Percentiles rank a stretch among this genome's conserved stretches.
Evolutionary conservation across 2,888 invertebrate species (phyloP).

Genomic region (Phrixothrix hirtus): DNA sequence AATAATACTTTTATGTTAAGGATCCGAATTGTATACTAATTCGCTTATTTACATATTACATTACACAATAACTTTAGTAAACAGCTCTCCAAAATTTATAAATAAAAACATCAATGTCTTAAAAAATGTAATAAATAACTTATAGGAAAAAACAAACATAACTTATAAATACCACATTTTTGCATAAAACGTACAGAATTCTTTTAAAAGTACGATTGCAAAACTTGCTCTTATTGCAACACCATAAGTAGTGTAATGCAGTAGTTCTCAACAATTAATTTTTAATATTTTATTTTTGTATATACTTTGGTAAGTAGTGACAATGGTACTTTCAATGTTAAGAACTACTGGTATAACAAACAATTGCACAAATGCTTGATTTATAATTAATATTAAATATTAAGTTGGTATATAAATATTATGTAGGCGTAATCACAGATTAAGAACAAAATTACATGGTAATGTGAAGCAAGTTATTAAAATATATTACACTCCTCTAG

Average conservation of each 20-base stretch:
- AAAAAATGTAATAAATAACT: slow-evolving; percentile 16
- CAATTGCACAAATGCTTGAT: slow-evolving; percentile 31
- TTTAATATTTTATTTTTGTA: too few relatives aligned
- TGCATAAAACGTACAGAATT: too few relatives aligned
- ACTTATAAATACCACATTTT: slow-evolving; percentile 1
- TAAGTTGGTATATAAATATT: slow-evolving; percentile 50
- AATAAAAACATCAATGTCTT: slow-evolving; percentile 25
- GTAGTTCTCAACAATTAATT: too few relatives aligned
- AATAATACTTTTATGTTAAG: slow-evolving; percentile 53
- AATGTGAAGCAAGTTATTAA: slow-evolving; percentile 44
- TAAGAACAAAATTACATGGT: slow-evolving; percentile 46
- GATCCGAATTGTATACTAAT: slow-evolving; percentile 42
- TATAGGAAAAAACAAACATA: slow-evolving; percentile 18
- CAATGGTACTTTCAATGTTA: too few relatives aligned
- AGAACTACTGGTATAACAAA: slow-evolving; percentile 28
- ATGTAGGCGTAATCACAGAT: slow-evolving; percentile 55
- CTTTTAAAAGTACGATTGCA: slow-evolving; percentile 7
- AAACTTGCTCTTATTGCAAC: slow-evolving; percentile 10
- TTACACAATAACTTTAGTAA: slow-evolving; percentile 49
- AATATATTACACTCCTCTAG: slow-evolving; percentile 40
- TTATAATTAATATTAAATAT: slow-evolving; percentile 49
- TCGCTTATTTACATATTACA: slow-evolving; percentile 49
- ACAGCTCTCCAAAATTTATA: slow-evolving; percentile 35
- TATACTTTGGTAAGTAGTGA: too few relatives aligned
- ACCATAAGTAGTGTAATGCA: slow-evolving; percentile 6